Evolutionary conservation across 2,113 vertebrate species (phyloP).

Genomic region (Brevimyrus niger): DNA sequence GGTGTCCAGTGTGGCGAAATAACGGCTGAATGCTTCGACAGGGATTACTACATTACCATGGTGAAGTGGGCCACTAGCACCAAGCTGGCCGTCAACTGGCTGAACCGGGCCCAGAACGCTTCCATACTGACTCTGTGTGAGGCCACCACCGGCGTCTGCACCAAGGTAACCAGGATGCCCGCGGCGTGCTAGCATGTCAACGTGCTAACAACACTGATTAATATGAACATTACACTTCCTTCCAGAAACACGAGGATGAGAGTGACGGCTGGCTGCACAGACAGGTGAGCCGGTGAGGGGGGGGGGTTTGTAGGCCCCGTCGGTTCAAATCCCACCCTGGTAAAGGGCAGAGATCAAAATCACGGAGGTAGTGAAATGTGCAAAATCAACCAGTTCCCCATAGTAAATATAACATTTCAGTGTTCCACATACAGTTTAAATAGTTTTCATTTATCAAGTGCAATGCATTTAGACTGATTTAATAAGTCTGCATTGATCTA

Average conservation of each 20-base stretch:
- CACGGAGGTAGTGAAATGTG: background rate
- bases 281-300: conserved; percentile 66
- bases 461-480: background rate
- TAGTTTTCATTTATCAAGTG: background rate
- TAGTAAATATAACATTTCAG: background rate
- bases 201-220: background rate
- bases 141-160: conserved; percentile 89
- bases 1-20: background rate
- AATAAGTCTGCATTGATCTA: background rate
- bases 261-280: conserved; percentile 89
- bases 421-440: background rate
- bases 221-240: background rate
- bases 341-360: background rate
- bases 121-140: conserved; percentile 92
- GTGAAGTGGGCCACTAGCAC: conserved; percentile 96
- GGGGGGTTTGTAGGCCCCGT: background rate
- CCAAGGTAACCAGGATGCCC: conserved; percentile 64
- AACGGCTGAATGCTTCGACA: conserved; percentile 36
- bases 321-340: background rate
- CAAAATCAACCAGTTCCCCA: background rate
- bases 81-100: conserved; percentile 93
- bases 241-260: conserved; percentile 94
- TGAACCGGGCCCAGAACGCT: conserved; percentile 92
- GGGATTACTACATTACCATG: conserved; percentile 94
- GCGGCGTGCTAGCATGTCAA: background rate